Evolutionary conservation across 2,888 invertebrate species (phyloP).

Genomic region (Ormia ochracea): DNA sequence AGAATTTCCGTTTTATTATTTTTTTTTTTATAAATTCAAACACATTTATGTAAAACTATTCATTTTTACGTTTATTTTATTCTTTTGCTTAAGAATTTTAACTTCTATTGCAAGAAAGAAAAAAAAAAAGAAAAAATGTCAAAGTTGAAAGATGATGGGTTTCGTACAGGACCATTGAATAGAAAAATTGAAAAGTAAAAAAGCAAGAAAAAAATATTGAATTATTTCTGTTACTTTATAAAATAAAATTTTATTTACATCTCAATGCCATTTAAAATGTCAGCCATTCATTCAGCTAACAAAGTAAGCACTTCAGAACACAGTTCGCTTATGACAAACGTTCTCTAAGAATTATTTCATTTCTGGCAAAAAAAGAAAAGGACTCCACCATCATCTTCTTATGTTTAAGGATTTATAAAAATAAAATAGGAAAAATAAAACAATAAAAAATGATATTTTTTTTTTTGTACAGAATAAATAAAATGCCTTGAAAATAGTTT

Average conservation of each 20-base stretch:
- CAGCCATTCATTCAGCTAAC: slow-evolving; percentile 30
- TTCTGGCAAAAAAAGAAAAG: slow-evolving; percentile 6
- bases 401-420: slow-evolving; percentile 43
- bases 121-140: neutral
- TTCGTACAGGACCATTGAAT: neutral
- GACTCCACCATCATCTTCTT: slow-evolving; percentile 29
- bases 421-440: slow-evolving; percentile 31
- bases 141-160: neutral
- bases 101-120: slow-evolving; percentile 1
- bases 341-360: neutral
- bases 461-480: no score
- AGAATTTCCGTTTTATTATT: no score
- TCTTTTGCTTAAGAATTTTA: slow-evolving; percentile 34
- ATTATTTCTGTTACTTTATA: slow-evolving; percentile 37
- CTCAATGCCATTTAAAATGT: slow-evolving; percentile 45
- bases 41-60: neutral
- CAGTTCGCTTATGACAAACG: slow-evolving; percentile 26
- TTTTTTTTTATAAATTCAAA: no score
- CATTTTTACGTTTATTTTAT: neutral
- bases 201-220: slow-evolving; percentile 9
- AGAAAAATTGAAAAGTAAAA: neutral
- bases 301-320: neutral
- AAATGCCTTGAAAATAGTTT: slow-evolving; percentile 33
- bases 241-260: slow-evolving; percentile 56
- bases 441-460: slow-evolving; percentile 10